Conservation (phyloP, 2,797 vertebrate genomes). For the Phataginus tricuspis region DNA sequence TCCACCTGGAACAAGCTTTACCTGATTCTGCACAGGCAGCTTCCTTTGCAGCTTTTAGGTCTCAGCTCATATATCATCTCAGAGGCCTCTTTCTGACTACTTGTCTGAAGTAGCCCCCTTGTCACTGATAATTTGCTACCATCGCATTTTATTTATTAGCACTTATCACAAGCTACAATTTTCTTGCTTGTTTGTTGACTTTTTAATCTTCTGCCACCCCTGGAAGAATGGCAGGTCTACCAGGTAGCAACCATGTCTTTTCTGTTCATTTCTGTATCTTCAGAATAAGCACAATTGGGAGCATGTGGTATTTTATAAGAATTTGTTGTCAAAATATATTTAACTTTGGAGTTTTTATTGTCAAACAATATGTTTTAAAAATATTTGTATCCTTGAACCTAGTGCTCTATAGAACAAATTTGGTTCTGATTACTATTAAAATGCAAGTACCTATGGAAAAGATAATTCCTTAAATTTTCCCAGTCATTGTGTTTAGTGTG, state of each 20-base stretch:
- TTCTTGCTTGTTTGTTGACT: not conserved
- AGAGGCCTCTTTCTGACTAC: not conserved
- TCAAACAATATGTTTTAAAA: not conserved
- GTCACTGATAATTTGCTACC: not conserved
- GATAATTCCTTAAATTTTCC: not conserved
- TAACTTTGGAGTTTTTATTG: not conserved
- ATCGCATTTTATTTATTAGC: not conserved
- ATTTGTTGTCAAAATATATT: not conserved
- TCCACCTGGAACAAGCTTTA: not conserved
- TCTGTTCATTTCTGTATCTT: not conserved
- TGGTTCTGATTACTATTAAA: not conserved
- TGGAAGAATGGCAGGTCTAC: not conserved
- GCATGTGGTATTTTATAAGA: not conserved
- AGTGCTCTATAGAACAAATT: not conserved
- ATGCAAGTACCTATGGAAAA: not conserved
- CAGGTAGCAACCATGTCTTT: not conserved
- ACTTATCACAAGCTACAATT: not conserved
- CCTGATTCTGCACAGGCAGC: rapidly evolving
- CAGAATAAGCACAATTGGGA: not conserved
- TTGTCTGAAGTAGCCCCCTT: not conserved
- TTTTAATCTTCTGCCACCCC: not conserved
- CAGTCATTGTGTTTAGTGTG: not conserved
- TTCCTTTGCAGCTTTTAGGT: not conserved
- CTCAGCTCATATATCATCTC: not conserved
- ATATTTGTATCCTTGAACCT: not conserved